These are phyloP conservation scores for Agrotis clavis DNA, from an alignment of 2,888 invertebrate species.

Conservation along the genomic window DNA sequence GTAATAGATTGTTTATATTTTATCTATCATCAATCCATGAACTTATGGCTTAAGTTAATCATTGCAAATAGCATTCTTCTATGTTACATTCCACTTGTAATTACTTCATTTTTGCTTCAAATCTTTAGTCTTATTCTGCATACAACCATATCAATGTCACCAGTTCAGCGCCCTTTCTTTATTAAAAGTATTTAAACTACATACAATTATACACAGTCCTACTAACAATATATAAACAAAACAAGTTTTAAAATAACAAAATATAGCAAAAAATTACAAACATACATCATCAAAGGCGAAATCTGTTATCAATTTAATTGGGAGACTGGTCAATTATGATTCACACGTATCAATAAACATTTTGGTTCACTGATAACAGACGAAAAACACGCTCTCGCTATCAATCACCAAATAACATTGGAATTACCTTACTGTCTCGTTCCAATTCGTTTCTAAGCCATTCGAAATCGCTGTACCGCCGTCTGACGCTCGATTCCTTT, in stretches of 20 bases:
- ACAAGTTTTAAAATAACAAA: slow-evolving; percentile 28
- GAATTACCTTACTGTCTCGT: slow-evolving; percentile 98
- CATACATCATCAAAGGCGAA: slow-evolving; percentile 30
- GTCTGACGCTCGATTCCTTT: slow-evolving; percentile 99
- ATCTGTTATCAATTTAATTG: slow-evolving; percentile 51
- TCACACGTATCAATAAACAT: slow-evolving; percentile 63
- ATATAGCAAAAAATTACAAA: slow-evolving; percentile 34
- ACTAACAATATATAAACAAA: slow-evolving; percentile 50
- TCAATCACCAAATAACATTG: slow-evolving; percentile 48
- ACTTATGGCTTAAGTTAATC: slow-evolving; percentile 5
- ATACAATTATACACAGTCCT: slow-evolving; percentile 17
- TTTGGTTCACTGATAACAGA: slow-evolving; percentile 68
- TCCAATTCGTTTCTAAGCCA: slow-evolving; percentile 99
- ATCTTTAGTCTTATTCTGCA: slow-evolving; percentile 1
- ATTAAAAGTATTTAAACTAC: slow-evolving; percentile 1
- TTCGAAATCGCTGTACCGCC: slow-evolving; percentile 99
- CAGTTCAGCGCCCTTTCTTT: slow-evolving; percentile 49
- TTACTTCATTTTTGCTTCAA: not conserved
- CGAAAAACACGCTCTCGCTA: slow-evolving; percentile 55
- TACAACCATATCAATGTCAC: slow-evolving; percentile 42
- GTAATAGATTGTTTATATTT: slow-evolving; percentile 11
- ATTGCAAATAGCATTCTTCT: not conserved
- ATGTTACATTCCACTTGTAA: not conserved
- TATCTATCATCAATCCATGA: slow-evolving; percentile 14
- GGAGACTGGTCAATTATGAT: slow-evolving; percentile 56